Conservation (phyloP, 2,797 vertebrate genomes). For the Muscicapa comitata region DNA sequence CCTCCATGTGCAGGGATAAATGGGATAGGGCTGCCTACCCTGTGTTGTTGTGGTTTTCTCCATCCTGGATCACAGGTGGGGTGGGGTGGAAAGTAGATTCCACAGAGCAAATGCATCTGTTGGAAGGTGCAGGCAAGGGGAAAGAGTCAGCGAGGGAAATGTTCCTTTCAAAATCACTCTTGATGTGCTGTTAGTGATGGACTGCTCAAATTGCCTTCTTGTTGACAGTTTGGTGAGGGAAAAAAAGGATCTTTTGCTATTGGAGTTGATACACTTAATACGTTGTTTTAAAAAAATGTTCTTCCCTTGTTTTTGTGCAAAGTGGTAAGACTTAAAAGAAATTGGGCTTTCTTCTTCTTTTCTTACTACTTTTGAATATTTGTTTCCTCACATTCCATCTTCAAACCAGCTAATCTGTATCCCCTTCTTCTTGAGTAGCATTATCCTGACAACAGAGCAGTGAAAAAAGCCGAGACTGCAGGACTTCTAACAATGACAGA, state of each 20-base stretch:
- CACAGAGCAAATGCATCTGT: background rate
- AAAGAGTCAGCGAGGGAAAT: background rate
- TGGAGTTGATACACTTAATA: background rate
- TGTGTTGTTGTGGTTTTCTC: background rate
- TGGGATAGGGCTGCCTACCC: background rate
- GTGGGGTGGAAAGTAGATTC: background rate
- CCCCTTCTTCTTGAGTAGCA: slow-evolving; percentile 10
- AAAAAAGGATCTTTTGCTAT: background rate
- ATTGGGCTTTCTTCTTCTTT: background rate
- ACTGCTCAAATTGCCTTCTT: background rate
- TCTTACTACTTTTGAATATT: background rate
- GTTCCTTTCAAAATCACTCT: background rate
- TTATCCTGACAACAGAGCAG: slow-evolving; percentile 32
- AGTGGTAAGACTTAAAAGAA: background rate
- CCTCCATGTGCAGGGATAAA: background rate
- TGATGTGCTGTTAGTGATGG: background rate
- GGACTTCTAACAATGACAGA: slow-evolving; percentile 39
- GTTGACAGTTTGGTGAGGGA: background rate
- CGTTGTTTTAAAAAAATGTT: background rate
- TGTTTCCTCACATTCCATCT: background rate
- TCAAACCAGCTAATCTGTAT: slow-evolving; percentile 25
- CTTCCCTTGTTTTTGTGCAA: background rate
- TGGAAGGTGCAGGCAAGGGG: background rate
- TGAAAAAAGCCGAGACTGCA: slow-evolving; percentile 43
- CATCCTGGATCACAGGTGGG: background rate